Conservation (phyloP, 1,140 invertebrate genomes). For the Tenebrio molitor region DNA sequence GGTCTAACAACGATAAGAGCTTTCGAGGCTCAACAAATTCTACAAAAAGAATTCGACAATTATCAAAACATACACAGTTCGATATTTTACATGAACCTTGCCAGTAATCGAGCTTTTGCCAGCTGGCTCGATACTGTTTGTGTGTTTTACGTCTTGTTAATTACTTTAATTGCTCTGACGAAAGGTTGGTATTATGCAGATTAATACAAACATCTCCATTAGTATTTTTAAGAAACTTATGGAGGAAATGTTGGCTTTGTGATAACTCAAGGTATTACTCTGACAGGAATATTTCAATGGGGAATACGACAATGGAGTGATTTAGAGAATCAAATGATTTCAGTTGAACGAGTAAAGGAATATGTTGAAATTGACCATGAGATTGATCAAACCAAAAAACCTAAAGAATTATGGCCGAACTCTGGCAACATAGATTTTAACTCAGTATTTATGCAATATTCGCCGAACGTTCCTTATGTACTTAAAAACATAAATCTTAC, state of each 20-base stretch:
- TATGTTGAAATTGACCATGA: slow-evolving; percentile 80
- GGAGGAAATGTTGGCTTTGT: slow-evolving; percentile 83
- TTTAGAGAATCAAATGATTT: slow-evolving; percentile 88
- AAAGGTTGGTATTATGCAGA: slow-evolving; percentile 72
- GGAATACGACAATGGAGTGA: slow-evolving; percentile 89
- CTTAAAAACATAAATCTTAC: slow-evolving; percentile 74
- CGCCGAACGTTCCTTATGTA: slow-evolving; percentile 73
- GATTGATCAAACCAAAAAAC: slow-evolving; percentile 78
- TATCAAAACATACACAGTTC: slow-evolving; percentile 82
- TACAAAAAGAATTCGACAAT: slow-evolving; percentile 85
- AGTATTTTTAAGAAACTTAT: slow-evolving; percentile 66
- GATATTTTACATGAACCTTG: slow-evolving; percentile 76
- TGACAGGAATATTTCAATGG: slow-evolving; percentile 87
- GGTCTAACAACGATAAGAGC: slow-evolving; percentile 80
- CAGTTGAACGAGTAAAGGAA: slow-evolving; percentile 78
- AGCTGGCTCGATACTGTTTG: slow-evolving; percentile 85
- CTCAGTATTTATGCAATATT: slow-evolving; percentile 76
- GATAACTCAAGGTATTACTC: slow-evolving; percentile 81
- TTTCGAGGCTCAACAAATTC: slow-evolving; percentile 81
- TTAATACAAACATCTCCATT: slow-evolving; percentile 66
- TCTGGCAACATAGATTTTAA: slow-evolving; percentile 78
- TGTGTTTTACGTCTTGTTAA: slow-evolving; percentile 79
- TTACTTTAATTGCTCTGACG: slow-evolving; percentile 74
- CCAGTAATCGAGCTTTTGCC: slow-evolving; percentile 77
- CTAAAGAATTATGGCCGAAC: slow-evolving; percentile 72